phyloP scores from a whole-genome alignment of 2,888 invertebrate genomes.

The Agonum fuliginosum region DNA sequence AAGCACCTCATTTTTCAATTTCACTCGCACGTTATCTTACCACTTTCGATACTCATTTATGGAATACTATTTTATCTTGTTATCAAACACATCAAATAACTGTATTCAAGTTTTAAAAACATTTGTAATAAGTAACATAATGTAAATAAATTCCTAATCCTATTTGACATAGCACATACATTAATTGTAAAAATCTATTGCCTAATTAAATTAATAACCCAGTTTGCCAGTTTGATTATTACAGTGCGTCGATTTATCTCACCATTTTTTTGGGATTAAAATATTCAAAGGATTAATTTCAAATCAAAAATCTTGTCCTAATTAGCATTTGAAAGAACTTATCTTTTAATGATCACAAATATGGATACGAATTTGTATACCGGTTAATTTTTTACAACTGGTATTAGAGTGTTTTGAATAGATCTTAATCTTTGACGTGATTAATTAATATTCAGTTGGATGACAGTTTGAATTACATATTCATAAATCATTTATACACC shows the following conservation, averaged over 20 bases:
- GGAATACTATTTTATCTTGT: too few relatives aligned
- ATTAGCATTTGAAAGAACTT: slow-evolving; percentile 19
- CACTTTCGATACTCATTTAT: too few relatives aligned
- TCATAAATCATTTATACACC: slow-evolving; percentile 14
- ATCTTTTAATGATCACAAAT: slow-evolving; percentile 20
- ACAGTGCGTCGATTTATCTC: slow-evolving; percentile 6
- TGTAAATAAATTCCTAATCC: too few relatives aligned
- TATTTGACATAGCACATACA: too few relatives aligned
- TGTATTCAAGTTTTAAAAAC: too few relatives aligned
- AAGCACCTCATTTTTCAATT: too few relatives aligned
- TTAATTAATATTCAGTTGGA: not conserved
- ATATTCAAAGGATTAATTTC: slow-evolving; percentile 8
- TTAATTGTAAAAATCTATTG: too few relatives aligned
- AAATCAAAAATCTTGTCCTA: slow-evolving; percentile 4
- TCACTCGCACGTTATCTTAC: too few relatives aligned
- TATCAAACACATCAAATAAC: too few relatives aligned
- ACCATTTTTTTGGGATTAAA: slow-evolving; percentile 3
- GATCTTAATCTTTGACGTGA: not conserved
- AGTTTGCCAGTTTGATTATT: slow-evolving; percentile 12
- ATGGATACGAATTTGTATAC: slow-evolving; percentile 28
- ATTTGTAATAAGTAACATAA: too few relatives aligned
- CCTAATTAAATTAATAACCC: slow-evolving; percentile 13
- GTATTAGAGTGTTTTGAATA: not conserved
- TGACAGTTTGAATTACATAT: not conserved
- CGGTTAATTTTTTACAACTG: not conserved